A percentile compares a stretch with the other conserved stretches of the same genome.
These are phyloP conservation scores for Asarcornis scutulata DNA, from an alignment of 2,113 vertebrate species.

Conservation along the genomic window DNA sequence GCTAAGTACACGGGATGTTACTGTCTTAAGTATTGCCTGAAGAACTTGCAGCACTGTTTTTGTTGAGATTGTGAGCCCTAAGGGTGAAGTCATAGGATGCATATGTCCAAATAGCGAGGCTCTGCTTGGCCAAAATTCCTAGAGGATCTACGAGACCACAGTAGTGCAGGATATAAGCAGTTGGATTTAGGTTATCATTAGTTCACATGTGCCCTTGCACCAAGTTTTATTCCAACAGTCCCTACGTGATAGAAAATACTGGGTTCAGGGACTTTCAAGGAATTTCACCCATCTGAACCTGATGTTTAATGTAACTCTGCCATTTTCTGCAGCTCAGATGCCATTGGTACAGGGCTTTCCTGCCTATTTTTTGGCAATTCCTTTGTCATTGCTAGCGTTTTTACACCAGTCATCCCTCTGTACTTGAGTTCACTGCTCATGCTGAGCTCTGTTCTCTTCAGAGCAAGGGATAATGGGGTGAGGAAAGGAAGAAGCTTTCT, in stretches of 20 bases:
- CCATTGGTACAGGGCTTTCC: background rate
- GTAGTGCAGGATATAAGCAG: background rate
- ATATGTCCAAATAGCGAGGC: background rate
- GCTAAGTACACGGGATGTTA: rapidly evolving
- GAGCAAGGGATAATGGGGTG: background rate
- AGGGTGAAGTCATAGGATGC: rapidly evolving
- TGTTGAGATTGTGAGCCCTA: background rate
- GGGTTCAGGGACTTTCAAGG: background rate
- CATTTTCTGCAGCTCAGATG: background rate
- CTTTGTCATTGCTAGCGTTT: background rate
- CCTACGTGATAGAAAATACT: background rate
- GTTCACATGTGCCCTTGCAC: background rate
- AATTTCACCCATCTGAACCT: background rate
- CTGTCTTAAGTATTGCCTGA: background rate
- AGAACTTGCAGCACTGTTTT: background rate
- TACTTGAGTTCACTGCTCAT: background rate
- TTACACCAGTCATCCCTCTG: background rate
- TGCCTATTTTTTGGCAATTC: background rate
- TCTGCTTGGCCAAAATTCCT: background rate
- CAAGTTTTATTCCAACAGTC: background rate
- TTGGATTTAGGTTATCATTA: background rate
- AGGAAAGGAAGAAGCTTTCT: background rate
- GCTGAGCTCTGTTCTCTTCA: rapidly evolving
- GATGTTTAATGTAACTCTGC: background rate
- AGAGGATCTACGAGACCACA: background rate